A percentile compares a stretch with the other conserved stretches of the same genome.
Evolutionary conservation across 1,140 invertebrate genomes (phyloP).

Genomic region (Hetaerina americana): DNA sequence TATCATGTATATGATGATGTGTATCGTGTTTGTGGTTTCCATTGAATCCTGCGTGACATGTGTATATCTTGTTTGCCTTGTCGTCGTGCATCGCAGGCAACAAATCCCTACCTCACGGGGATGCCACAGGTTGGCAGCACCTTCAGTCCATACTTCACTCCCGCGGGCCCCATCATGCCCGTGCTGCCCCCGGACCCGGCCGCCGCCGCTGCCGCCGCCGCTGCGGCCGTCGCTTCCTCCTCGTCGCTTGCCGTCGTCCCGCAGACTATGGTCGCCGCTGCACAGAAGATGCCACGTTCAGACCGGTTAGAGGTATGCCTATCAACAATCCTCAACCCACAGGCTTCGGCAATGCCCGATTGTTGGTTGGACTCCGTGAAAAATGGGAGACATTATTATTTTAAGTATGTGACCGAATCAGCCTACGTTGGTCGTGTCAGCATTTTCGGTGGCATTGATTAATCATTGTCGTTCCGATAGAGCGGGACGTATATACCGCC

Average conservation of each 20-base stretch:
- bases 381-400: too few species aligned
- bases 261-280: conserved; percentile 64
- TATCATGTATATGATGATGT: too few species aligned
- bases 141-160: conserved; percentile 76
- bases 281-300: conserved; percentile 86
- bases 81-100: conserved; percentile 48
- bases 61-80: conserved; percentile 31
- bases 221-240: neutral
- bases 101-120: conserved; percentile 77
- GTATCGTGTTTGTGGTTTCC: too few species aligned
- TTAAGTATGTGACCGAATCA: too few species aligned
- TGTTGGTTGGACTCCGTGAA: neutral
- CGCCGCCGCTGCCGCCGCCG: conserved; percentile 20
- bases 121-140: conserved; percentile 70
- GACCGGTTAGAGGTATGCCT: conserved; percentile 86
- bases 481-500: too few species aligned
- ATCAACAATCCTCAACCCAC: neutral
- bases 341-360: neutral
- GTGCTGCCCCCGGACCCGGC: conserved; percentile 67
- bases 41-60: too few species aligned
- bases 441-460: too few species aligned
- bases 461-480: too few species aligned
- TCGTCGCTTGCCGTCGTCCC: conserved; percentile 59
- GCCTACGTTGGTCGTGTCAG: too few species aligned
- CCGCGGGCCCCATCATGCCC: conserved; percentile 67